Evolutionary conservation across 2,113 vertebrate species (phyloP).

Genomic region (Crotalus helleri): DNA sequence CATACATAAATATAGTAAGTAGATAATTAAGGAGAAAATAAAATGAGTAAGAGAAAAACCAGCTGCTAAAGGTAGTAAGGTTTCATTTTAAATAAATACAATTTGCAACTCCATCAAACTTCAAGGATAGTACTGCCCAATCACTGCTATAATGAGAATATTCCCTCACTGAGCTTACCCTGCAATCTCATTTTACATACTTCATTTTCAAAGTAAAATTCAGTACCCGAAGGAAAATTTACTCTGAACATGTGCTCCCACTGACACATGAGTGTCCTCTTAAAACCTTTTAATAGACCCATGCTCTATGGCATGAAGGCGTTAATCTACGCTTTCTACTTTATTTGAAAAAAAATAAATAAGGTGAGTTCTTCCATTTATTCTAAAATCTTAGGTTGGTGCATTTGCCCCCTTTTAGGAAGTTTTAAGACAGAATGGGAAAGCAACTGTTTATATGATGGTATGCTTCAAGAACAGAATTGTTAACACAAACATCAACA

Average conservation of each 20-base stretch:
- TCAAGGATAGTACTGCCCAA: not conserved
- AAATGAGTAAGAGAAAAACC: not conserved
- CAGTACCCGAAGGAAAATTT: not conserved
- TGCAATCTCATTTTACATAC: constrained; percentile 21
- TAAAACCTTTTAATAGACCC: not conserved
- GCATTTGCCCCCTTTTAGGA: not conserved
- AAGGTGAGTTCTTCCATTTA: not conserved
- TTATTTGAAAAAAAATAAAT: not conserved
- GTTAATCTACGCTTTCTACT: not conserved
- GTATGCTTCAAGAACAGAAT: not conserved
- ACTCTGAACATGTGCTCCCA: not conserved
- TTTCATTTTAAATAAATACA: not conserved
- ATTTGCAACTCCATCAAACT: too few relatives aligned
- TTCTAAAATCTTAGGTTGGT: not conserved
- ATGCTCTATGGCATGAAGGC: not conserved
- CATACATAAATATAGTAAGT: not conserved
- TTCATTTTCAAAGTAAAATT: not conserved
- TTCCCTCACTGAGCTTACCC: not conserved
- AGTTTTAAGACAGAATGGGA: not conserved
- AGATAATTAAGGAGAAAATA: not conserved
- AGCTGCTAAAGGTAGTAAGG: not conserved
- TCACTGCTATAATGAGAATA: not conserved
- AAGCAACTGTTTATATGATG: not conserved
- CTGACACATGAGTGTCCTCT: not conserved
- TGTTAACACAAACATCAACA: not conserved